Base-by-base conservation (phyloP, 1,140 invertebrate genomes). In the Monochamus saltuarius region DNA sequence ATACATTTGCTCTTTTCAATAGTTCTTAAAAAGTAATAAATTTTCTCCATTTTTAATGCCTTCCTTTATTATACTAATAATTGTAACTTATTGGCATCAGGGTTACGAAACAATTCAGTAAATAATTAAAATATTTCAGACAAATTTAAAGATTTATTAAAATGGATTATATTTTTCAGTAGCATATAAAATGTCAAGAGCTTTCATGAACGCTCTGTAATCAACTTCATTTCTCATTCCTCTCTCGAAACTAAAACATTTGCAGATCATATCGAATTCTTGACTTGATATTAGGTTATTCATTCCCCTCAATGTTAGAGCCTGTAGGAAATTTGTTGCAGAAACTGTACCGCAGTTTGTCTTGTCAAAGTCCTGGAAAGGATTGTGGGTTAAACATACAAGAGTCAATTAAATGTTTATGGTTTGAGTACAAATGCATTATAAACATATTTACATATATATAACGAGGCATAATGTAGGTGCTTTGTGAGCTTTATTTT, bases 181-280 rank as follows among this genome's bases (percentile, higher is more conserved):
- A 39, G 76, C 73, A 57, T 71, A 67, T 39, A 86, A 65, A 2
- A 84, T 63, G 62, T 84, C 77, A 36, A 86, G 68, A 4, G 83
- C 81, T 51, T 77, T 81, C 59, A 82, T 77, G 62, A 87, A 82
- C 7, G 76, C 78, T 54, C 83, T 76, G 72, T 86, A 87, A 72
- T 86, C 79, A n/a, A 86, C 79, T 77, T 85, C 84, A 39, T 83
- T 74, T n/a, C 77, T 74, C 58, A 79, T 77, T 22, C 81, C 83
- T 49, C 82, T 78, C 64, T 82, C 78, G 19, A 83, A 80, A 13
- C 82, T 80, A 69, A 89, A 89, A 69, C 86, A 87, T 75, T 87
- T 88, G 74, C 83, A 83, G 47, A 89, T 65, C 4, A 82, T 75
- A 50, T 87, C 83, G 1, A 87, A 75, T 73, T 88, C 86, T 8